Conservation (phyloP, 2,888 invertebrate species). For the Beris morrisii region DNA sequence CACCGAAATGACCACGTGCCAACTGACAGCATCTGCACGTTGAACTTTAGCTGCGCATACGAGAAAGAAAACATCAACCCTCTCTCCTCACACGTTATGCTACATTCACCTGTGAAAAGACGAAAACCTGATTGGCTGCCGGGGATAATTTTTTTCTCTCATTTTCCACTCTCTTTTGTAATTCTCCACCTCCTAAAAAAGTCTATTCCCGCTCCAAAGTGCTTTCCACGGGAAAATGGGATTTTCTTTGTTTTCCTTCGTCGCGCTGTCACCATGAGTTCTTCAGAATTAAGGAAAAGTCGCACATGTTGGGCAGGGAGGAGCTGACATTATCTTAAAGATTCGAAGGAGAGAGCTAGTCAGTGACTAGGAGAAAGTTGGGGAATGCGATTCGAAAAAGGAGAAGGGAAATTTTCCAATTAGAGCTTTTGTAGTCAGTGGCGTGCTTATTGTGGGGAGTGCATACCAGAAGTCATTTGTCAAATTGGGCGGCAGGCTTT, state of each 20-base stretch:
- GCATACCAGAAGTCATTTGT: too few species aligned
- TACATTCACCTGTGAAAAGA: slow-evolving; percentile 25
- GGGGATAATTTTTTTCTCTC: slow-evolving; percentile 20
- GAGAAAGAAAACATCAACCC: too few species aligned
- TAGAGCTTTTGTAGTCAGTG: background rate
- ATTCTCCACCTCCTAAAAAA: slow-evolving; percentile 18
- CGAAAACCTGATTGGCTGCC: slow-evolving; percentile 26
- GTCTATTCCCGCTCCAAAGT: background rate
- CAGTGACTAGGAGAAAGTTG: background rate
- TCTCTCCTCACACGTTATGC: background rate
- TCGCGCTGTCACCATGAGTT: background rate
- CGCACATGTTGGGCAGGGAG: slow-evolving; percentile 7
- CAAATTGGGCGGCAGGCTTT: background rate
- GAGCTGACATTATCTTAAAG: slow-evolving; percentile 20
- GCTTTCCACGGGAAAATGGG: slow-evolving; percentile 6
- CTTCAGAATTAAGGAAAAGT: background rate
- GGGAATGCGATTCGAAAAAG: background rate
- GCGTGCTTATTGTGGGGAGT: too few species aligned
- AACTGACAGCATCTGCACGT: too few species aligned
- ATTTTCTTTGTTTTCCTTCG: slow-evolving; percentile 18
- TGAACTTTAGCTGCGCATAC: too few species aligned
- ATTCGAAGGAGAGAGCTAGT: background rate
- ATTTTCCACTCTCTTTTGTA: slow-evolving; percentile 1
- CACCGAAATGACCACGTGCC: too few species aligned
- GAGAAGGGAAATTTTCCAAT: background rate